Conservation (phyloP, 2,797 vertebrate genomes). For the Halcyon chelicuti region DNA sequence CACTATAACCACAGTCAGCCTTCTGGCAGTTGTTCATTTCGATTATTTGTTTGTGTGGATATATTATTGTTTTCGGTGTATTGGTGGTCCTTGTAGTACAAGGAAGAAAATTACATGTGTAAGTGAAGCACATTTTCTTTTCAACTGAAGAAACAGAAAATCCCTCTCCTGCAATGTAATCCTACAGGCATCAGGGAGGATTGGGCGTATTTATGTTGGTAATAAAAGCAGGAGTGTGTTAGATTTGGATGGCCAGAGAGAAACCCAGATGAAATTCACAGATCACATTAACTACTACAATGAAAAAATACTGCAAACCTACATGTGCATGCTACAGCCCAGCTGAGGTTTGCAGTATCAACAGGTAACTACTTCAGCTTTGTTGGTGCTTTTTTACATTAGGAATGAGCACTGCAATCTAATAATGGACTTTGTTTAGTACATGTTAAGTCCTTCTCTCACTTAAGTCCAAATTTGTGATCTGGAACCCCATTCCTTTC, state of each 20-base stretch:
- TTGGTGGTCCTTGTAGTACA: not conserved
- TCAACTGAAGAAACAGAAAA: not conserved
- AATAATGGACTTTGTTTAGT: not conserved
- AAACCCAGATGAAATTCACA: not conserved
- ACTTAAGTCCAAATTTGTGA: not conserved
- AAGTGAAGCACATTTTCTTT: not conserved
- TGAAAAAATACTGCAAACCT: not conserved
- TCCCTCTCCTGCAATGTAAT: not conserved
- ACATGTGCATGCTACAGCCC: not conserved
- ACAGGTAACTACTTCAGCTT: not conserved
- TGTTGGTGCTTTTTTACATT: not conserved
- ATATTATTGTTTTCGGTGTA: not conserved
- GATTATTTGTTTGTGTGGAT: not conserved
- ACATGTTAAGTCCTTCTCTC: not conserved
- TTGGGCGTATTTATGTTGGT: not conserved
- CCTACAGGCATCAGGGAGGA: not conserved
- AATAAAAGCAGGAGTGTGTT: not conserved
- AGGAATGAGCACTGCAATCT: not conserved
- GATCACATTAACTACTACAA: not conserved
- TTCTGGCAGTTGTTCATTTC: not conserved
- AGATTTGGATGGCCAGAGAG: not conserved
- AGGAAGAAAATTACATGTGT: not conserved
- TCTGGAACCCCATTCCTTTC: not conserved
- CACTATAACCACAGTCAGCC: not conserved
- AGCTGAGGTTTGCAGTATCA: not conserved